These are phyloP conservation scores for Pangasius larnaudii DNA, from an alignment of 2,797 vertebrate genomes.

Conservation along the genomic window DNA sequence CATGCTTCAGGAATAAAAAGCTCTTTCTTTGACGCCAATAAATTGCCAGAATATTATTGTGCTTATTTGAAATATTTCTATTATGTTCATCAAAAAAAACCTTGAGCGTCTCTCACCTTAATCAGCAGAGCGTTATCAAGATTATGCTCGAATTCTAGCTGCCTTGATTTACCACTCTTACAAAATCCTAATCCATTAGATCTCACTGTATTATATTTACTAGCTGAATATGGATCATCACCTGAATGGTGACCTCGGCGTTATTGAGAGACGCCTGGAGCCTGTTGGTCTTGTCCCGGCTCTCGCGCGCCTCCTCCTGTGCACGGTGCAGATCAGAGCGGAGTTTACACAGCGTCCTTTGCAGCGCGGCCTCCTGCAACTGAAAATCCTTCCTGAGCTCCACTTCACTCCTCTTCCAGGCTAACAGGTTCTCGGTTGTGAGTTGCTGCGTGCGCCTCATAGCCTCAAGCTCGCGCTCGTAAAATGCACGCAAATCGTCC, in stretches of 20 bases:
- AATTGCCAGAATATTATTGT: not conserved
- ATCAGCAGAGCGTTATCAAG: not conserved
- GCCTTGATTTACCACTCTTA: not conserved
- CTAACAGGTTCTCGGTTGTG: constrained; percentile 91
- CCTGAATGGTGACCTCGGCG: constrained; percentile 90
- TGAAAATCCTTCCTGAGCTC: constrained; percentile 96
- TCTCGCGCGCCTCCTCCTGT: constrained; percentile 91
- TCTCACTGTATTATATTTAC: not conserved
- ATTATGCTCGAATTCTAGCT: not conserved
- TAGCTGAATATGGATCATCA: constrained; percentile 51
- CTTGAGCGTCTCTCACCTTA: not conserved
- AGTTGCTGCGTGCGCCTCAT: constrained; percentile 95
- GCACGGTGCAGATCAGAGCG: constrained; percentile 92
- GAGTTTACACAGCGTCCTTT: constrained; percentile 91
- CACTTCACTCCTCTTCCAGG: constrained; percentile 93
- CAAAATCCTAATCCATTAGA: not conserved
- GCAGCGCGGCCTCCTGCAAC: constrained; percentile 88
- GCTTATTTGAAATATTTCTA: not conserved
- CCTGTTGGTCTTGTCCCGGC: constrained; percentile 90
- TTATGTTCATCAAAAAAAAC: not conserved
- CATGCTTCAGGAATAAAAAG: not conserved
- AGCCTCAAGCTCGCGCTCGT: constrained; percentile 93
- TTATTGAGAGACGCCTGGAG: constrained; percentile 88
- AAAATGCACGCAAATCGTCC: constrained; percentile 90
- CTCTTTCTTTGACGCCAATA: not conserved